phyloP scores from a whole-genome alignment of 2,888 invertebrate species.

The Ischnus inquisitorius region DNA sequence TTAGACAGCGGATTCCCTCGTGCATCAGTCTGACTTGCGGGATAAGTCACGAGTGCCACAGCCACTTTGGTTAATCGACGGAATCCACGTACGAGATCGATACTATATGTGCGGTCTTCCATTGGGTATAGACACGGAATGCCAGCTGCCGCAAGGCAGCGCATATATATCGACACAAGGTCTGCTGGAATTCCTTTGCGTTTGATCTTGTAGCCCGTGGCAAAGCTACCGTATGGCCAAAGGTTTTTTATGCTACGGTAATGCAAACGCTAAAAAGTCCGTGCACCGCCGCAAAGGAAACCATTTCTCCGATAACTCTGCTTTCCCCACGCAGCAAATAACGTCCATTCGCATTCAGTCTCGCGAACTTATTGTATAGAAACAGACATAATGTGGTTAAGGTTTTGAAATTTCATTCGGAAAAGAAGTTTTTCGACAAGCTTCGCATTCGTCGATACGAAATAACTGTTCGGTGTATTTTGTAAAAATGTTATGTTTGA shows the following conservation, averaged over 20 bases:
- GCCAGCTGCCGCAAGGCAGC: neutral
- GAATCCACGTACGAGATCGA: slow-evolving; percentile 45
- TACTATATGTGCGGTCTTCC: slow-evolving; percentile 39
- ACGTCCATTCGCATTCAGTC: slow-evolving; percentile 2
- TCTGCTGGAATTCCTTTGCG: slow-evolving; percentile 36
- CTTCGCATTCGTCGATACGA: neutral
- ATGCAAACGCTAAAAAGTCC: too few species aligned
- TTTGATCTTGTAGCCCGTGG: slow-evolving; percentile 34
- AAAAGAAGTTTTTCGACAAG: neutral
- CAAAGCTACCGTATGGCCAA: neutral
- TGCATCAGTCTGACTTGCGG: slow-evolving; percentile 34
- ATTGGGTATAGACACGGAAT: neutral
- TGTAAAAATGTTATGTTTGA: neutral
- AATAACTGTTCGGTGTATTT: neutral
- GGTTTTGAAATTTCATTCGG: neutral
- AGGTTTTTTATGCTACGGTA: neutral
- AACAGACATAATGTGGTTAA: neutral
- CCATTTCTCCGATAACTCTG: neutral
- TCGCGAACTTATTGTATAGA: neutral
- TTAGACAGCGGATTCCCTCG: slow-evolving; percentile 32
- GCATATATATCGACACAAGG: slow-evolving; percentile 15
- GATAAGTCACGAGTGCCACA: slow-evolving; percentile 50
- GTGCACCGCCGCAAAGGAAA: neutral
- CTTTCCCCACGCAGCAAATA: neutral
- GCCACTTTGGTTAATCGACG: slow-evolving; percentile 58